Conservation (phyloP, 2,888 invertebrate genomes). For the Orthosia gracilis region DNA sequence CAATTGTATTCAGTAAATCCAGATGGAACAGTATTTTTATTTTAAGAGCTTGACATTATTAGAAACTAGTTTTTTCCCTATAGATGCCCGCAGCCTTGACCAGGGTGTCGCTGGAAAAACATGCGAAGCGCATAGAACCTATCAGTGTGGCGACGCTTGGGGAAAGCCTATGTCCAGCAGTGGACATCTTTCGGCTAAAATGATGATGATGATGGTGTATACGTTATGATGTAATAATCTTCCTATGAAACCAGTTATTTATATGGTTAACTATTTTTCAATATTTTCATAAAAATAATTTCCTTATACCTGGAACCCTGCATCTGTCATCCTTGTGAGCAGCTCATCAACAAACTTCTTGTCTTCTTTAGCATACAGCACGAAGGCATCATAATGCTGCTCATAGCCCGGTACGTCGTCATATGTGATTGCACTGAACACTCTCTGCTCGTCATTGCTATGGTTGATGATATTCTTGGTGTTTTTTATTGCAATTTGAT, state of each 20-base stretch:
- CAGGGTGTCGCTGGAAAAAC: too few relatives aligned
- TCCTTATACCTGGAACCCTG: conserved; percentile 91
- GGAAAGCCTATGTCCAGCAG: too few relatives aligned
- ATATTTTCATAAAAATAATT: background rate
- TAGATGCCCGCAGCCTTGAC: too few relatives aligned
- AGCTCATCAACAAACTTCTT: conserved; percentile 93
- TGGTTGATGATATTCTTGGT: conserved; percentile 45
- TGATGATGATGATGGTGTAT: too few relatives aligned
- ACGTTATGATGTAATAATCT: background rate
- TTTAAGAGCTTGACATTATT: background rate
- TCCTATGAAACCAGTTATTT: background rate
- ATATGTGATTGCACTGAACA: conserved; percentile 76
- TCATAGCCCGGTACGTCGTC: conserved; percentile 90
- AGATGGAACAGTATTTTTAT: background rate
- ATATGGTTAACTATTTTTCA: conserved; percentile 3
- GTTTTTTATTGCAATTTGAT: conserved; percentile 59
- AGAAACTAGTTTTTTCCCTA: background rate
- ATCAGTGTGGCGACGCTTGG: too few relatives aligned
- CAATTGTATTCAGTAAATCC: background rate
- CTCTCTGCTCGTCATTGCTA: conserved; percentile 31
- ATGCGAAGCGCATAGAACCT: too few relatives aligned
- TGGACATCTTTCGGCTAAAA: too few relatives aligned
- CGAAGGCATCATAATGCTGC: conserved; percentile 95
- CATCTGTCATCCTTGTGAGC: conserved; percentile 92
- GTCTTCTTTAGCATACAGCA: conserved; percentile 95